Evolutionary conservation across 1,140 invertebrate genomes (phyloP), one percentile per base, ranked within the genome.

Genomic region (Pissodes strobi): DNA sequence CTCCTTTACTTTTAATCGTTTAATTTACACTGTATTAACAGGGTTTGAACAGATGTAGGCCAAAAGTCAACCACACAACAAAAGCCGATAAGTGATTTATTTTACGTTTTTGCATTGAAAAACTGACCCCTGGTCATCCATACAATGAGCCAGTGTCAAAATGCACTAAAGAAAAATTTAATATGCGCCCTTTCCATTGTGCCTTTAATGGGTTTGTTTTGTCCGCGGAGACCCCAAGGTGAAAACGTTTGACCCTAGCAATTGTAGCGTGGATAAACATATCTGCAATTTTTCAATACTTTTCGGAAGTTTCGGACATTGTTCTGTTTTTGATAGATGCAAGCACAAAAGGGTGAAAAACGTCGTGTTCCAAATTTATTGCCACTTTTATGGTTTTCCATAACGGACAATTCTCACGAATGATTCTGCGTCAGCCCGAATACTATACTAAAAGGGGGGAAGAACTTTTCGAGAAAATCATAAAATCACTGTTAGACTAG

Each of bases 1-100:
- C 38, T 48, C 45, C 45, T 41, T 45, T 18, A 39, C 37, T 37
- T 48, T 46, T 41, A 62, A 62, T 62, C 22, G 27, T 62, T 62
- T 45, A 52, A 62, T 64, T 64, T 64, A 64, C 61, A 64, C 61
- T 51, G 61, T 23, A 64, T 64, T 64, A 64, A 64, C 64, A 66
- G 62, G 68, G 71, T 67, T 69, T 73, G 75, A 74, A 78, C 76
- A 78, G 76, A 78, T 78, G 76, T 76, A 78, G 76, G 76, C 70
- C 74, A 78, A 75, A 73, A 76, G 76, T 74, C 75, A 75, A 76
- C 76, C 76, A 67, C 68, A 63, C 63, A 39, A 76, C 73, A 78
- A 76, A 67, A 56, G 61, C 60, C 73, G 45, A 74, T 74, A 71
- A 71, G 72, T 78, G 76, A 78, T 78, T 78, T 78, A 78, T 78